Base-by-base conservation (phyloP, 2,113 vertebrate genomes). In the Podiceps cristatus region DNA sequence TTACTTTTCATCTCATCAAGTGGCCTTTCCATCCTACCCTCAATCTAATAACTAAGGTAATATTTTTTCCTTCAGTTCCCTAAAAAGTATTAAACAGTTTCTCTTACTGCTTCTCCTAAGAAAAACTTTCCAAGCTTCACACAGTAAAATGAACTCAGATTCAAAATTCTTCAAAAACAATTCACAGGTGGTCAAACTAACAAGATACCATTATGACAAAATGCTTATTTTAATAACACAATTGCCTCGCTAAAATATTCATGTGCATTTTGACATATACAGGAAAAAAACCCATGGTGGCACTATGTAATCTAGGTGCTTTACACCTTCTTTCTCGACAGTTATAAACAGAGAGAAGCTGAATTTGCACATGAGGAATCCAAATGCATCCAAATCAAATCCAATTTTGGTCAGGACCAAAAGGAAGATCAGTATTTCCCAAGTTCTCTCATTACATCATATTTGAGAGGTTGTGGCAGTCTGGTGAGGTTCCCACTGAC, bases 91-190 rank as follows among this genome's bases (percentile, higher is more conserved):
- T 55, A 29, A 17, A 53, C 24, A 55, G 53, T 16, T 29, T 55
- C 53, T 55, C 53, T 55, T 27, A 33, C 18, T 62, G 13, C 11
- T 84, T 8, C 25, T 84, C 11, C 40, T 13, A 23, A 37, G 40
- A 47, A 35, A 79, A 25, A 4, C 4, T 37, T 76, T 16, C 58
- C 3, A n/a, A 91, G 18, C 88, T 88, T 87, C 93, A 94, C 81
- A 95, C 71, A 93, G 79, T 68, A 95, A 97, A 78, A 53, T 3
- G 3, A 97, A 81, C 81, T 92, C 76, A 90, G 45, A 96, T 76
- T 53, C 67, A 88, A 95, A 97, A 95, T 94, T 60, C 13, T 69
- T 96, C 92, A 97, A 93, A 94, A 97, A 62, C 58, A 77, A 71
- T 91, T 95, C 62, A 93, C 47, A 95, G 84, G 68, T 93, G 62